Evolutionary conservation across 2,888 invertebrate genomes (phyloP).

Genomic region (Baccha elongata): DNA sequence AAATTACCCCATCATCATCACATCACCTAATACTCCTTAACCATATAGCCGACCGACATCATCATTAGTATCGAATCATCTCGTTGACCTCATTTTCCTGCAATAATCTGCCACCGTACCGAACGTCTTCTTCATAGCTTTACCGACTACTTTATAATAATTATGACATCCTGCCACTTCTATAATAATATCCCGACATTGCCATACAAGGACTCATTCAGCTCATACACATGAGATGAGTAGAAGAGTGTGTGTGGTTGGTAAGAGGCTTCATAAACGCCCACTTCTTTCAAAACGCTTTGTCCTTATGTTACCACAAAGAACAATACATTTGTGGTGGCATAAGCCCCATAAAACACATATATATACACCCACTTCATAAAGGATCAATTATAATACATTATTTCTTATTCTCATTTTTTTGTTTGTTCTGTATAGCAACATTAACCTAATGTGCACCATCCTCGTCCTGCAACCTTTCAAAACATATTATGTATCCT

Average conservation of each 20-base stretch:
- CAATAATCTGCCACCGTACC: constrained; percentile 8
- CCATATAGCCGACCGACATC: neutral
- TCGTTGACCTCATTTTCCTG: constrained; percentile 16
- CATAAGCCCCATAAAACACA: constrained; percentile 13
- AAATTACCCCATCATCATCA: constrained; percentile 8
- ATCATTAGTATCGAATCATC: constrained; percentile 32
- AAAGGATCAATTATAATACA: constrained; percentile 67
- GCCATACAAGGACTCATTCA: constrained; percentile 6
- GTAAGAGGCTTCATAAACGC: constrained; percentile 54
- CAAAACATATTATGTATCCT: constrained; percentile 22
- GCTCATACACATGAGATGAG: neutral
- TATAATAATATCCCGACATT: constrained; percentile 26
- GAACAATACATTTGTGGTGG: constrained; percentile 27
- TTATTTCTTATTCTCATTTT: constrained; percentile 15
- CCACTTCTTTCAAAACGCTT: constrained; percentile 44
- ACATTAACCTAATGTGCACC: constrained; percentile 63
- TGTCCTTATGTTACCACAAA: constrained; percentile 42
- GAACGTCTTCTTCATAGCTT: neutral
- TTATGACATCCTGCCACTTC: constrained; percentile 36
- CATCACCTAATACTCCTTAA: no score
- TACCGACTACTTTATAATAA: constrained; percentile 25
- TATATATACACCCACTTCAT: constrained; percentile 22
- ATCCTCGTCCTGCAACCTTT: neutral
- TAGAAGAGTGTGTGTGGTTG: constrained; percentile 24
- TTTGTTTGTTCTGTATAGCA: constrained; percentile 9